Conservation (phyloP, 2,888 invertebrate species). For the Hypsopygia costalis region DNA sequence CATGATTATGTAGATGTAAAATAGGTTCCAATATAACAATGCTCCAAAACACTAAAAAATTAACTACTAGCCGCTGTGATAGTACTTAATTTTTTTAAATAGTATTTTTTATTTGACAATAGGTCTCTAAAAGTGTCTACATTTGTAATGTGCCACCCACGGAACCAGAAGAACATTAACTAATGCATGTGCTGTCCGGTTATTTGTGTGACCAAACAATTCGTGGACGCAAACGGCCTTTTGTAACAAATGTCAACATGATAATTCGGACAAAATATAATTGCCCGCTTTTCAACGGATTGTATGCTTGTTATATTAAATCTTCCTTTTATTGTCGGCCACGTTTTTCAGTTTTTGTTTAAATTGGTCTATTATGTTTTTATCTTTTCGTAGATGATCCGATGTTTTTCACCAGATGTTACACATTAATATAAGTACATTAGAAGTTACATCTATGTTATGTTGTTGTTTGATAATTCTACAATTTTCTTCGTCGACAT, state of each 20-base stretch:
- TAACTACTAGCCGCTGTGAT: no score
- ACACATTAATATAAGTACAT: no score
- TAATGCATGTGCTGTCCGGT: slow-evolving; percentile 3
- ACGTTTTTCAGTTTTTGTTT: slow-evolving; percentile 4
- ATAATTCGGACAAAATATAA: slow-evolving; percentile 12
- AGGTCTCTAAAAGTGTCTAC: no score
- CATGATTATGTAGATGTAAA: no score
- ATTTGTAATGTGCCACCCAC: background rate
- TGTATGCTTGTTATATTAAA: slow-evolving; percentile 6
- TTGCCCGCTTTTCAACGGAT: slow-evolving; percentile 8
- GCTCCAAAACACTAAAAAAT: no score
- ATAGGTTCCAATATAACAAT: no score
- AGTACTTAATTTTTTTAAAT: no score
- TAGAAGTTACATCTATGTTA: no score
- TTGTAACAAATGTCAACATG: slow-evolving; percentile 14
- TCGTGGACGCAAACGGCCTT: slow-evolving; percentile 12
- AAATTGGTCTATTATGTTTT: slow-evolving; percentile 2
- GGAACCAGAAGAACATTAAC: slow-evolving; percentile 4
- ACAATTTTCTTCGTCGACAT: no score
- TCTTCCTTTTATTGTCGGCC: slow-evolving; percentile 6
- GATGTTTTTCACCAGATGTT: no score
- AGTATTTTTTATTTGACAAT: no score
- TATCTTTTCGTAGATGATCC: background rate
- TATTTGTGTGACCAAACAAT: slow-evolving; percentile 9
- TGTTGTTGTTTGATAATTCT: no score